Conservation (phyloP, 2,888 invertebrate species). For the Cryptops parisi region DNA sequence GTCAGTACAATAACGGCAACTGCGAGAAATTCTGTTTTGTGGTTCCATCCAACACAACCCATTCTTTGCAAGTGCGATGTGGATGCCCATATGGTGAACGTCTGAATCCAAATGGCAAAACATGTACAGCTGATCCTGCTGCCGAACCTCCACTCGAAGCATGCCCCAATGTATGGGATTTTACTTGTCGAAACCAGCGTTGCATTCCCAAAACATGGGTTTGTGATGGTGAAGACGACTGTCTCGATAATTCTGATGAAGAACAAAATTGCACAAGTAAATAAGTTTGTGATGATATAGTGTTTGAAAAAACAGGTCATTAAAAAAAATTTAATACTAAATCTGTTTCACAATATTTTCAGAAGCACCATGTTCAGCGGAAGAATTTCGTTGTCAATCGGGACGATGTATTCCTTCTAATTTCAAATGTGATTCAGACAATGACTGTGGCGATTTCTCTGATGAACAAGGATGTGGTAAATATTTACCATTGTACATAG, state of each 20-base stretch:
- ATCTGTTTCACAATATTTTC: too few relatives aligned
- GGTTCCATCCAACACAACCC: constrained; percentile 44
- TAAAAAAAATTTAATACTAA: background rate
- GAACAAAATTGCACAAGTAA: constrained; percentile 82
- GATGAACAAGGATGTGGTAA: constrained; percentile 76
- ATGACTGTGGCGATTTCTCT: constrained; percentile 76
- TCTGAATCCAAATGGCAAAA: constrained; percentile 45
- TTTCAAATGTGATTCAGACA: constrained; percentile 89
- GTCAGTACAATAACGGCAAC: constrained; percentile 66
- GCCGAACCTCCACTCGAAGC: constrained; percentile 75
- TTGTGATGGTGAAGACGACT: constrained; percentile 92
- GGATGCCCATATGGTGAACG: constrained; percentile 90
- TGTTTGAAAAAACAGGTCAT: background rate
- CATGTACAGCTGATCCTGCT: constrained; percentile 62
- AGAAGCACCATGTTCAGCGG: constrained; percentile 78
- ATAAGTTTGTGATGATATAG: too few relatives aligned
- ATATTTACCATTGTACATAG: background rate
- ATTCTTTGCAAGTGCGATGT: constrained; percentile 48
- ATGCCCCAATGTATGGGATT: constrained; percentile 84
- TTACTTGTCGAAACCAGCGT: constrained; percentile 80
- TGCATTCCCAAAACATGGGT: constrained; percentile 91
- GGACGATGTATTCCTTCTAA: constrained; percentile 81
- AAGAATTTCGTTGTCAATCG: constrained; percentile 86
- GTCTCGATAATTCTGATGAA: constrained; percentile 88
- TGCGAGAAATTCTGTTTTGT: constrained; percentile 95